Conservation (phyloP, 2,113 vertebrate genomes). For the Vombatus ursinus region DNA sequence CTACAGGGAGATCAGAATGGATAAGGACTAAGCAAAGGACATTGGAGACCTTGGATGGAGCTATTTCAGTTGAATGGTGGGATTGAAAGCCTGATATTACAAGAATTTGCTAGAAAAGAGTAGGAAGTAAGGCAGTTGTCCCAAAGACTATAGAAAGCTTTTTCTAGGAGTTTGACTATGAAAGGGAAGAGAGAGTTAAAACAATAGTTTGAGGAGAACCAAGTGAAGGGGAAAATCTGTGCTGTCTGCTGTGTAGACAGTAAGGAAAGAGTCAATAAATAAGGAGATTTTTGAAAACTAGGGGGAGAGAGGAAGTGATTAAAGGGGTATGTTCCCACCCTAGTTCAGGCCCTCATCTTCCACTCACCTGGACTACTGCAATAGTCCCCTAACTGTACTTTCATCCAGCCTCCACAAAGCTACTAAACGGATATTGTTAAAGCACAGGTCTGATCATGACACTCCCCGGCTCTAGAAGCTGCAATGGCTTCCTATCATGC, state of each 20-base stretch:
- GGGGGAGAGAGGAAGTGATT: neutral
- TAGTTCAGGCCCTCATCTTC: neutral
- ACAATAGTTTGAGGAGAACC: neutral
- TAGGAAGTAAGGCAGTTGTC: neutral
- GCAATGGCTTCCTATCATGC: neutral
- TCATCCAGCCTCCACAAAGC: neutral
- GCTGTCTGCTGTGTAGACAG: neutral
- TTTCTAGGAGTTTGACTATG: neutral
- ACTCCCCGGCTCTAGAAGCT: neutral
- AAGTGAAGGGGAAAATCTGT: neutral
- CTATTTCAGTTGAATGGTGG: neutral
- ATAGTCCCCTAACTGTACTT: neutral
- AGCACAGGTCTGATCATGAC: neutral
- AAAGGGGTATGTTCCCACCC: neutral
- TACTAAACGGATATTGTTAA: neutral
- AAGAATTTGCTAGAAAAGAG: neutral
- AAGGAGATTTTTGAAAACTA: neutral
- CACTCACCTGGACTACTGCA: neutral
- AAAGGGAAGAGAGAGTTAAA: neutral
- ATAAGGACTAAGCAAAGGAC: no score
- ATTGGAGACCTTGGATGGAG: neutral
- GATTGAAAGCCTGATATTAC: neutral
- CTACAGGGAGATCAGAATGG: no score
- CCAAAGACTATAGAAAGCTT: neutral
- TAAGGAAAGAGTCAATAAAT: neutral